Conservation (phyloP, 2,888 invertebrate species). For the Lamellibrachia satsuma region DNA sequence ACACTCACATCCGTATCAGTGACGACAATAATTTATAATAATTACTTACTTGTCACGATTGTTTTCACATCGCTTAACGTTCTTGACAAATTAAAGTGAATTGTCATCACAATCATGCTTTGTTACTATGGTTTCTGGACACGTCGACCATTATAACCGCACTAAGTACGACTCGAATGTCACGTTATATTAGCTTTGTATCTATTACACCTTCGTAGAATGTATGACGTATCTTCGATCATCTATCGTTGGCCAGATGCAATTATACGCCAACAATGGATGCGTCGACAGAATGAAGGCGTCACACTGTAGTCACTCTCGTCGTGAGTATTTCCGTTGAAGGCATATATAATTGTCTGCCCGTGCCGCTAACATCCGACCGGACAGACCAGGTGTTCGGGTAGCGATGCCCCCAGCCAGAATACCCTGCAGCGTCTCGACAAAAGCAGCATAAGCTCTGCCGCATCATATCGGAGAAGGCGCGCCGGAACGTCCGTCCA, state of each 20-base stretch:
- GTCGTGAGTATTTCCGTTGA: background rate
- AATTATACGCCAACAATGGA: background rate
- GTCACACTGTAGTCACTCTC: slow-evolving; percentile 9
- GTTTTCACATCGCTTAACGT: background rate
- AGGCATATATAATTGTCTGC: background rate
- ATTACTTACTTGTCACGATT: background rate
- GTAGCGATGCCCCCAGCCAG: background rate
- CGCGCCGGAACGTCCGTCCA: slow-evolving; percentile 7
- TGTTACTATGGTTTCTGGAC: background rate
- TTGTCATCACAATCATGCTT: background rate
- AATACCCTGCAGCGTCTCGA: background rate
- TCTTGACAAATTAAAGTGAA: too few species aligned
- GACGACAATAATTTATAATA: background rate
- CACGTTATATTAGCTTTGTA: background rate
- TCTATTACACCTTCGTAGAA: background rate
- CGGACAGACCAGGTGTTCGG: background rate
- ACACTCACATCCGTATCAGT: background rate
- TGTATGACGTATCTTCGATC: background rate
- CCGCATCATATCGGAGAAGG: background rate
- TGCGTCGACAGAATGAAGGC: background rate
- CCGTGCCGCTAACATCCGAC: background rate
- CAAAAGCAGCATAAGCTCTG: background rate
- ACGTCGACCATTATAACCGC: background rate
- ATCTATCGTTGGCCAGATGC: background rate
- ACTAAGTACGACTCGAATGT: background rate